Conservation (phyloP, 2,113 vertebrate species). For the Etia nguti region DNA sequence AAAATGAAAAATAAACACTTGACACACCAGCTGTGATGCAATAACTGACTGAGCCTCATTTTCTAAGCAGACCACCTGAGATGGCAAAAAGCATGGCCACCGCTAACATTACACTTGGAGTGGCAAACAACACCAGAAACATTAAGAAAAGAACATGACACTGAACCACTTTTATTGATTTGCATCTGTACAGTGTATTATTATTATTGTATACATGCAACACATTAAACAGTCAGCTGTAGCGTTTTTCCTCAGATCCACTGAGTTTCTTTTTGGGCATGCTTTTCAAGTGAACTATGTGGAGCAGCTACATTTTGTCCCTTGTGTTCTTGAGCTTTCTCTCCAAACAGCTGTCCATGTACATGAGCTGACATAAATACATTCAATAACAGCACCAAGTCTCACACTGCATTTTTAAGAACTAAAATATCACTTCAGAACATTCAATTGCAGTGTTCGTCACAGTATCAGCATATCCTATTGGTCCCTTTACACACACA, state of each 20-base stretch:
- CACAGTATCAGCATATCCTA: slow-evolving; percentile 15
- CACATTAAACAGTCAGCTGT: not conserved
- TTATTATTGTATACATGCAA: slow-evolving; percentile 16
- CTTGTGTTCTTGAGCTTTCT: not conserved
- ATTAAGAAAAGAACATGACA: not conserved
- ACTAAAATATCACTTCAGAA: not conserved
- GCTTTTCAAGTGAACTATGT: not conserved
- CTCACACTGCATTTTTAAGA: not conserved
- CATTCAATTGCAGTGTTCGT: not conserved
- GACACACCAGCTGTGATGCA: not conserved
- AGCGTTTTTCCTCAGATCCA: not conserved
- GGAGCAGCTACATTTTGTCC: not conserved
- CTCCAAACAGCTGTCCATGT: not conserved
- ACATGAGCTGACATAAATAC: not conserved
- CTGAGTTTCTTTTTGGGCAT: not conserved
- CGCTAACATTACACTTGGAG: not conserved
- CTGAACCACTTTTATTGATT: slow-evolving; percentile 19
- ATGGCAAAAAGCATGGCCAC: not conserved
- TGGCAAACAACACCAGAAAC: not conserved
- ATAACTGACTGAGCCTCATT: not conserved
- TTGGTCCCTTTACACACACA: not conserved
- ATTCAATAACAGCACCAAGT: slow-evolving; percentile 1
- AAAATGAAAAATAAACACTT: not conserved
- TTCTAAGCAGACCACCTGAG: not conserved
- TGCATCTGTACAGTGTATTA: not conserved